These are phyloP conservation scores for Takifugu ocellatus DNA, from an alignment of 2,797 vertebrate genomes.

Conservation along the genomic window DNA sequence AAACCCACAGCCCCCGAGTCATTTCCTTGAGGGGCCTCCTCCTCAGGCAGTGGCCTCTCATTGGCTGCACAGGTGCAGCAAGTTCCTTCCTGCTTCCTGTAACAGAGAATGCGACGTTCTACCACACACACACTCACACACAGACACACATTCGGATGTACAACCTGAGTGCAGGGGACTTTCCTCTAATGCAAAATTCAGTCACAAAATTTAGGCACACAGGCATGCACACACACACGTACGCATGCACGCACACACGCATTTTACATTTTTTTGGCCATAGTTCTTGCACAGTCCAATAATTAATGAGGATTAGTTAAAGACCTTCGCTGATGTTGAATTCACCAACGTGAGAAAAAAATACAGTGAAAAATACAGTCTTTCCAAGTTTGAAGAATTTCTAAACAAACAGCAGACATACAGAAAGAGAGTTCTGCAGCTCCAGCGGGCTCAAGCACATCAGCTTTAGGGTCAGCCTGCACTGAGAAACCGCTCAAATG, in stretches of 20 bases:
- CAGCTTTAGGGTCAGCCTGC: no score
- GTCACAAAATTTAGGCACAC: conserved; percentile 10
- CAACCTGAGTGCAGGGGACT: conserved; percentile 33
- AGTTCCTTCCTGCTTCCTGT: conserved; percentile 70
- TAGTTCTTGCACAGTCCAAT: no score
- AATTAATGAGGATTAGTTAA: no score
- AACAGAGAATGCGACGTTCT: conserved; percentile 37
- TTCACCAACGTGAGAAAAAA: no score
- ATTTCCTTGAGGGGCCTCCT: conserved; percentile 51
- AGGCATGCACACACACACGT: neutral
- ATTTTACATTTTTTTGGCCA: no score
- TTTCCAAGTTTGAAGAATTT: no score
- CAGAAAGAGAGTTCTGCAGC: no score
- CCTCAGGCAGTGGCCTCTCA: conserved; percentile 24
- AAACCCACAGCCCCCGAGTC: conserved; percentile 22
- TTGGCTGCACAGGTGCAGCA: conserved; percentile 37
- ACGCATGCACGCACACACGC: neutral
- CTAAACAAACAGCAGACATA: no score
- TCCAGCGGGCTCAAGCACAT: no score
- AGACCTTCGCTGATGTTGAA: no score
- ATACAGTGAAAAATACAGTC: no score
- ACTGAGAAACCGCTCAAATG: no score
- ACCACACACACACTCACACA: conserved; percentile 11
- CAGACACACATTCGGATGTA: conserved; percentile 21
- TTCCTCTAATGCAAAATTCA: conserved; percentile 37